Percentiles rank a stretch among this genome's conserved stretches.
These are phyloP conservation scores for Sialis lutaria DNA, from an alignment of 2,888 invertebrate species.

Conservation along the genomic window DNA sequence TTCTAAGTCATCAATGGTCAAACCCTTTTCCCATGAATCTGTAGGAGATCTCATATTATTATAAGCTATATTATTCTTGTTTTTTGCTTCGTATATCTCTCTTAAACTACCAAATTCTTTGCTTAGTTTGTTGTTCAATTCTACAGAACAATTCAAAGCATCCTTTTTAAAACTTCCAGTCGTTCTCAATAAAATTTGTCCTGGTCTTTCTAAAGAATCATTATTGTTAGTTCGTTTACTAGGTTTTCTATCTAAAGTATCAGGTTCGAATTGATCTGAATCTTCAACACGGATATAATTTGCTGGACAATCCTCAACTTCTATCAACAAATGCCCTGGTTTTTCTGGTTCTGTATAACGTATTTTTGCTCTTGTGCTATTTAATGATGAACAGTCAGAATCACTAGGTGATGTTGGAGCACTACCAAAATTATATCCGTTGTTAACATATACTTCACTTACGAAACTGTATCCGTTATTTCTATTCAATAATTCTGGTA, in stretches of 20 bases:
- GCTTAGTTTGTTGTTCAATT: slow-evolving; percentile 21
- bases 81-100: slow-evolving; percentile 53
- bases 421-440: slow-evolving; percentile 47
- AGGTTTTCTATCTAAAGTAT: slow-evolving; percentile 67
- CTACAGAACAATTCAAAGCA: slow-evolving; percentile 12
- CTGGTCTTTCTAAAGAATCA: slow-evolving; percentile 35
- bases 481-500: slow-evolving; percentile 29
- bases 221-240: slow-evolving; percentile 25
- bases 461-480: slow-evolving; percentile 46
- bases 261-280: slow-evolving; percentile 71
- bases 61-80: slow-evolving; percentile 17
- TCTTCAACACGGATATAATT: slow-evolving; percentile 60
- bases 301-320: slow-evolving; percentile 65
- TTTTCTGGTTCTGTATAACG: slow-evolving; percentile 36
- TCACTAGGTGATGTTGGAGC: slow-evolving; percentile 37
- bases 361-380: slow-evolving; percentile 31
- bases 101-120: slow-evolving; percentile 49
- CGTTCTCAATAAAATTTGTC: slow-evolving; percentile 44
- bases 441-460: slow-evolving; percentile 64
- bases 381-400: slow-evolving; percentile 36
- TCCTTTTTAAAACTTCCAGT: slow-evolving; percentile 53
- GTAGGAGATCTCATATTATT: slow-evolving; percentile 21
- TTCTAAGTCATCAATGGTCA: slow-evolving; percentile 25
- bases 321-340: slow-evolving; percentile 68
- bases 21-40: slow-evolving; percentile 22